Evolutionary conservation across 2,797 vertebrate genomes (phyloP).

Genomic region (Diplodus puntazzo): DNA sequence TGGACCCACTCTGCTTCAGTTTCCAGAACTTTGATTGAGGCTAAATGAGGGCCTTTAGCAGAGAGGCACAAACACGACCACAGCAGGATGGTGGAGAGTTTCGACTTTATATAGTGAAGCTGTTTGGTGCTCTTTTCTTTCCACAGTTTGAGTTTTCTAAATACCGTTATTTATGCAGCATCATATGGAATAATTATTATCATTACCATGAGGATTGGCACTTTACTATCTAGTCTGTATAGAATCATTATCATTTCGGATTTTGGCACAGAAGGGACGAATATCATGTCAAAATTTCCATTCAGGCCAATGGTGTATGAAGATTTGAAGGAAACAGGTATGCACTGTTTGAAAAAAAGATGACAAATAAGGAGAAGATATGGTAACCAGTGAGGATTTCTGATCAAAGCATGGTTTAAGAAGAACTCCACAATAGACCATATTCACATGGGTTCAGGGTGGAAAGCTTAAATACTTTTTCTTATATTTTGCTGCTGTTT

Average conservation of each 20-base stretch:
- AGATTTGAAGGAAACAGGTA: neutral
- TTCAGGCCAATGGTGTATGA: neutral
- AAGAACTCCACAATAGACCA: too few species aligned
- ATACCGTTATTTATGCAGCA: conserved; percentile 7
- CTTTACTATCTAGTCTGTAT: neutral
- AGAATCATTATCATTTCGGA: neutral
- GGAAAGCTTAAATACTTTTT: too few species aligned
- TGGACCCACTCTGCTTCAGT: conserved; percentile 59
- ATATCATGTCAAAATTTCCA: neutral
- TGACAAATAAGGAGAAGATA: neutral
- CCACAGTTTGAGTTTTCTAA: conserved; percentile 7
- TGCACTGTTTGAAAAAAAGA: neutral
- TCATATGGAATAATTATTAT: neutral
- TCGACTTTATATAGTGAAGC: conserved; percentile 1
- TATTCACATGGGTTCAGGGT: too few species aligned
- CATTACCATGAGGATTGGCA: neutral
- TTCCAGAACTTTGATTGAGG: conserved; percentile 71
- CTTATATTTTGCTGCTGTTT: too few species aligned
- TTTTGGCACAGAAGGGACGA: neutral
- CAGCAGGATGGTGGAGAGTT: conserved; percentile 15
- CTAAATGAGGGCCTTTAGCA: conserved; percentile 71
- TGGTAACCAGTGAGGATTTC: neutral
- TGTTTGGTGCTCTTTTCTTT: conserved; percentile 19
- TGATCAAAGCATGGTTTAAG: neutral
- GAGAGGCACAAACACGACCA: conserved; percentile 49